Percentiles rank a stretch among this genome's conserved stretches.
These are phyloP conservation scores for Tokudaia muenninki DNA, from an alignment of 2,797 vertebrate genomes.

Conservation along the genomic window DNA sequence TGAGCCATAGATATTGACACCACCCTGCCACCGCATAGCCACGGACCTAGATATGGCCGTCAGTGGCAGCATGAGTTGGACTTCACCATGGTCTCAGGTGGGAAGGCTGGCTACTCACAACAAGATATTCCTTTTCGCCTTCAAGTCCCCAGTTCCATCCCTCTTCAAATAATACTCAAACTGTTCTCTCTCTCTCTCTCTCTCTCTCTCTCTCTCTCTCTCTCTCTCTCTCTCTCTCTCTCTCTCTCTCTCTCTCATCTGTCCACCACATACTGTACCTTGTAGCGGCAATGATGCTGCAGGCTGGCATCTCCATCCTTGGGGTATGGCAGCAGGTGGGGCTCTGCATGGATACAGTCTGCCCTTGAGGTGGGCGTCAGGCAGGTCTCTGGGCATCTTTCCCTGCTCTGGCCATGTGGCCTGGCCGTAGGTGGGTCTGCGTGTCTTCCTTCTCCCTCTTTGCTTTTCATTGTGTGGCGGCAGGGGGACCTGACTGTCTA, in stretches of 20 bases:
- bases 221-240: not conserved
- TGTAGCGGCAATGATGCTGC: not conserved
- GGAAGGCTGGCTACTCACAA: too few species aligned
- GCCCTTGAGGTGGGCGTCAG: not conserved
- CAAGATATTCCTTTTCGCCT: too few species aligned
- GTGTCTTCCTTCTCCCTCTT: not conserved
- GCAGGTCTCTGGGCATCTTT: not conserved
- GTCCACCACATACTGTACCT: not conserved
- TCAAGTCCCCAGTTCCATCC: not conserved
- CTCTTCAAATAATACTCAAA: not conserved
- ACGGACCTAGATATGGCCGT: too few species aligned
- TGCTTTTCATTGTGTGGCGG: not conserved
- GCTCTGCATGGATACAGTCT: not conserved
- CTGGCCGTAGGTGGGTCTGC: not conserved
- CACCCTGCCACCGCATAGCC: too few species aligned
- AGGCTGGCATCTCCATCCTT: not conserved
- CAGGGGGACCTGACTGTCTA: not conserved
- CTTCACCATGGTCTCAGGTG: too few species aligned
- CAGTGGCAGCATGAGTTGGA: too few species aligned
- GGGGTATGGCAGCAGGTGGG: not conserved
- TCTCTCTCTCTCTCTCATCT: not conserved
- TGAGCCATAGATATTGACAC: too few species aligned
- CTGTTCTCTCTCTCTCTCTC: too few species aligned
- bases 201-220: too few species aligned
- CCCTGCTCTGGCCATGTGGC: not conserved